phyloP scores from a whole-genome alignment of 2,888 invertebrate species.

The Luperina testacea region DNA sequence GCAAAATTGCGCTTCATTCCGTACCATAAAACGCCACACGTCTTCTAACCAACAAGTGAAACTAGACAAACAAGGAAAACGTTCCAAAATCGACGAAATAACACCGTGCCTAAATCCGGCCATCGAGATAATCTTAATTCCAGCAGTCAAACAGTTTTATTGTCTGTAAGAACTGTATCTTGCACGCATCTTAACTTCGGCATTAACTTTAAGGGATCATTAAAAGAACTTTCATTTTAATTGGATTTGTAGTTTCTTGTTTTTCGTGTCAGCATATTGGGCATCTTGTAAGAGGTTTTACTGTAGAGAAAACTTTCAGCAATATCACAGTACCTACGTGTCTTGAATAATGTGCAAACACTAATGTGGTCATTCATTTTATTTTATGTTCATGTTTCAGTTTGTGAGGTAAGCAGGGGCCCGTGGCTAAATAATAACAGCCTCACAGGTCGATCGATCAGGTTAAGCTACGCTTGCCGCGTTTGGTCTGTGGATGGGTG shows the following conservation, averaged over 20 bases:
- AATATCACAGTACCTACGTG: not conserved
- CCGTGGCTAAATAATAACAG: too few species aligned
- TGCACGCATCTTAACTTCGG: constrained; percentile 59
- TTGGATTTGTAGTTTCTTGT: constrained; percentile 34
- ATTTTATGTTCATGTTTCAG: not conserved
- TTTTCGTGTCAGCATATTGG: not conserved
- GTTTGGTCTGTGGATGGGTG: too few species aligned
- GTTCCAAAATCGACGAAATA: constrained; percentile 34
- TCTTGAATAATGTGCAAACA: not conserved
- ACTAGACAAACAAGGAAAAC: constrained; percentile 47
- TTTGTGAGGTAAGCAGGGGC: not conserved
- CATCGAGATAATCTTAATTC: constrained; percentile 64
- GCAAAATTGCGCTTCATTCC: constrained; percentile 19
- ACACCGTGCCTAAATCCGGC: constrained; percentile 20
- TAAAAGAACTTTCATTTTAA: constrained; percentile 64
- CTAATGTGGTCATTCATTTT: not conserved
- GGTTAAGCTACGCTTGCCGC: too few species aligned
- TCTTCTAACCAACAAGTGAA: constrained; percentile 23
- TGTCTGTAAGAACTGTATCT: constrained; percentile 55
- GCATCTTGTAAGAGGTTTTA: not conserved
- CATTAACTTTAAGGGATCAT: constrained; percentile 58
- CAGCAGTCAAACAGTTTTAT: constrained; percentile 59
- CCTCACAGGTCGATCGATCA: too few species aligned
- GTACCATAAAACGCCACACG: constrained; percentile 22
- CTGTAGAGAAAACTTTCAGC: not conserved